Conservation (phyloP, 2,888 invertebrate species). For the Oscheius sp. region DNA sequence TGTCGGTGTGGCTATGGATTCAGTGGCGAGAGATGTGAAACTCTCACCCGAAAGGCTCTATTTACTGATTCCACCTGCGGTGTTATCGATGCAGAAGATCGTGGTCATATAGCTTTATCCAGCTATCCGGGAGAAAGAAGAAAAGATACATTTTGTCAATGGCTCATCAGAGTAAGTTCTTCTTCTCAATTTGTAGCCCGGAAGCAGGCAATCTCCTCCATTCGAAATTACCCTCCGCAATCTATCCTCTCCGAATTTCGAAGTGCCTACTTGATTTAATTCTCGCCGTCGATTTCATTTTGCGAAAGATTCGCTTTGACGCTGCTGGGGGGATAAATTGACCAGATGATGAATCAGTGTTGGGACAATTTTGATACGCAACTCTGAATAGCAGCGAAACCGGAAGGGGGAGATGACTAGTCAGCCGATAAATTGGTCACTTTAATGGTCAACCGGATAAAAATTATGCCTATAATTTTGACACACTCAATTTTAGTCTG, state of each 20-base stretch:
- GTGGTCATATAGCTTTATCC: conserved; percentile 33
- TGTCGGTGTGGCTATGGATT: conserved; percentile 55
- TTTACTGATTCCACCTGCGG: conserved; percentile 55
- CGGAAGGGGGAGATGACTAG: background rate
- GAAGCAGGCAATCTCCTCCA: too few relatives aligned
- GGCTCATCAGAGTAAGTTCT: conserved; percentile 47
- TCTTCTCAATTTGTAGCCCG: background rate
- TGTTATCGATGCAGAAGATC: conserved; percentile 33
- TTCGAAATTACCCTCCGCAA: too few relatives aligned
- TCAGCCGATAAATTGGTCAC: too few relatives aligned
- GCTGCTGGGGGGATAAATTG: background rate
- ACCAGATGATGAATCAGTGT: conserved; percentile 1
- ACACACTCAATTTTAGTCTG: conserved; percentile 32
- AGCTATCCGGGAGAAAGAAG: conserved; percentile 38
- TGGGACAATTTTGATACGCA: background rate
- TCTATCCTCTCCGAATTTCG: conserved; percentile 8
- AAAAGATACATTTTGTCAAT: conserved; percentile 56
- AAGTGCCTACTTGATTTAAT: conserved; percentile 25
- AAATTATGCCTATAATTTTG: too few relatives aligned
- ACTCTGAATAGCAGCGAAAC: too few relatives aligned
- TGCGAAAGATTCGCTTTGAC: background rate
- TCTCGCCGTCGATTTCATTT: conserved; percentile 23
- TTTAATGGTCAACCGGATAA: background rate
- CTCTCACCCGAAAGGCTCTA: conserved; percentile 13
- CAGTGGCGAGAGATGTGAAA: conserved; percentile 45